Base-by-base conservation (phyloP, 2,797 vertebrate genomes). In the Galagoides demidoff region DNA sequence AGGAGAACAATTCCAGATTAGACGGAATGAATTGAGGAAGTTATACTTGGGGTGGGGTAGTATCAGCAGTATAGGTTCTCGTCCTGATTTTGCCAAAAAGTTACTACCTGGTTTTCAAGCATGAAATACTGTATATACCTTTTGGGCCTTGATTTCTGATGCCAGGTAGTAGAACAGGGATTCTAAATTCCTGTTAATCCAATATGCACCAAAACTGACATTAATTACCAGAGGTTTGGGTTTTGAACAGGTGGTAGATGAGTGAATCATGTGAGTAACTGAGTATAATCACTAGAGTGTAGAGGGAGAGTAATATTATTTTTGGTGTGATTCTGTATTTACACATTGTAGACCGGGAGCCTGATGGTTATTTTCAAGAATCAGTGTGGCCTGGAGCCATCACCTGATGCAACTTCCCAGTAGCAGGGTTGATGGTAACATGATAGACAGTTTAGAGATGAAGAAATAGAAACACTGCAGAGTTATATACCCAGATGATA, bases 181-280 rank as follows among this genome's bases (percentile, higher is more conserved):
- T 92, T 86, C 85, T 87, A 25, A 77, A 85, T 7, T 52, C 34
- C 39, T 22, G 85, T 93, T 37, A 83, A 89, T 55, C 16, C 63
- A 89, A 49, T 79, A 61, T 23, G n/a, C 92, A 71, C 92, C 73
- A 82, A 90, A 92, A 88, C 37, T 74, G 86, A 81, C 86, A 97
- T 39, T 34, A 86, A 86, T 94, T 90, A 96, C 70, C 86, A 97
- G 84, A 97, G 81, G 13, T 25, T 91, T 96, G 88, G 85, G 13
- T 96, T 97, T 96, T 93, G 71, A 95, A 97, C 88, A 96, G 61
- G 49, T 97, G 68, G 74, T 73, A 95, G 84, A 97, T 55, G 77
- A 90, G 86, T 90, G 49, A 96, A 90, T 94, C 96, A 85, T 68
- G 91, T 45, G 66, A 95, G 95, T 86, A 89, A 93, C 29, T 66